These are phyloP conservation scores for Dinocampus coccinellae DNA, from an alignment of 2,888 invertebrate species.

Conservation along the genomic window DNA sequence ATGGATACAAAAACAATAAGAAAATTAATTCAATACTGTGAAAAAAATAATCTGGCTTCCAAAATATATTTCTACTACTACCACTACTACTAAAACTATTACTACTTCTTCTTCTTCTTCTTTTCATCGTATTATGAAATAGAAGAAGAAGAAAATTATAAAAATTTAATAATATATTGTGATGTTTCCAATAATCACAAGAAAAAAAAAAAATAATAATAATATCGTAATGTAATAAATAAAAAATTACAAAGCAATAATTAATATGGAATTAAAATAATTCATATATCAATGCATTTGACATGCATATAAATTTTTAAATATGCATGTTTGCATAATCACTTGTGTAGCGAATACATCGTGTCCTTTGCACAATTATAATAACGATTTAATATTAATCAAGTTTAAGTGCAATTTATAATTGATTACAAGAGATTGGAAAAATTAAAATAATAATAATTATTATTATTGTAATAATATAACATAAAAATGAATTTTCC, in stretches of 20 bases:
- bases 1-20: not conserved
- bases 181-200: not conserved
- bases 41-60: not conserved
- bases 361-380: constrained; percentile 19
- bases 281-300: constrained; percentile 2
- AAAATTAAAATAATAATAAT: too few relatives aligned
- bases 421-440: not conserved
- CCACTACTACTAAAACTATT: too few relatives aligned
- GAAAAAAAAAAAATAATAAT: not conserved
- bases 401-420: not conserved
- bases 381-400: not conserved
- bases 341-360: constrained; percentile 13
- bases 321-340: constrained; percentile 12
- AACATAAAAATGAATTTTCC: not conserved
- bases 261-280: constrained; percentile 21
- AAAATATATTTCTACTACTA: not conserved
- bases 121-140: not conserved
- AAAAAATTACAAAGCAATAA: constrained; percentile 20
- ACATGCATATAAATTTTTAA: not conserved
- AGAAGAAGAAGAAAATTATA: not conserved
- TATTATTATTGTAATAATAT: too few relatives aligned
- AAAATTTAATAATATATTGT: not conserved
- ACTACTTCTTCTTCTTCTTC: not conserved
- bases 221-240: not conserved
- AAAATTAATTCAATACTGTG: not conserved